Percentiles rank a stretch among this genome's conserved stretches.
Conservation (phyloP, 2,113 vertebrate genomes). For the Megalops atlanticus region DNA sequence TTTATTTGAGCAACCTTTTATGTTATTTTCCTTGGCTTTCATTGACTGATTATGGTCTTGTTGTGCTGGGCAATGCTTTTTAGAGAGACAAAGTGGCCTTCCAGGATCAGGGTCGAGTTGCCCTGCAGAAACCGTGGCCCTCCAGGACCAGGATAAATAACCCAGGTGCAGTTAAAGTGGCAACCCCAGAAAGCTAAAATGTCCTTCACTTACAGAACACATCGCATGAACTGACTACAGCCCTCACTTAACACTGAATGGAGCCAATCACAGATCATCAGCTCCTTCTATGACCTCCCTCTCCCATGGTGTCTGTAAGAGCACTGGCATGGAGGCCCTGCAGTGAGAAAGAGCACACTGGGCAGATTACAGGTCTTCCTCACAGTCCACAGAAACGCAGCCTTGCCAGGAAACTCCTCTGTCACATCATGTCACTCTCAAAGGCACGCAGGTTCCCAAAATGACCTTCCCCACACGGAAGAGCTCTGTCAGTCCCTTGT, state of each 20-base stretch:
- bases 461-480: conserved; percentile 7
- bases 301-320: not conserved
- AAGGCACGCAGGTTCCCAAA: not conserved
- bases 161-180: too few species aligned
- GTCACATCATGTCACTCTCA: not conserved
- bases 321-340: too few species aligned
- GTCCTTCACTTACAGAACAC: too few species aligned
- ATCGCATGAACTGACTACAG: too few species aligned
- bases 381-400: not conserved
- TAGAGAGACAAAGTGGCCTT: too few species aligned
- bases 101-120: too few species aligned
- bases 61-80: too few species aligned
- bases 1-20: too few species aligned
- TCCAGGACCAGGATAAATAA: conserved; percentile 14
- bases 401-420: not conserved
- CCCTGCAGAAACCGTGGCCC: conserved; percentile 2
- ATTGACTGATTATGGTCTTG: too few species aligned
- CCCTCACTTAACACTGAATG: conserved; percentile 6
- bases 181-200: too few species aligned
- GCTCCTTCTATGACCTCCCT: not conserved
- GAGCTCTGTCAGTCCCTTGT: not conserved
- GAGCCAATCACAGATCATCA: conserved; percentile 1
- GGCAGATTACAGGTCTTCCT: not conserved
- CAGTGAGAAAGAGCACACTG: not conserved
- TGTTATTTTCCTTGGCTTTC: too few species aligned